These are phyloP conservation scores for Leontocebus nigricollis DNA, from an alignment of 2,797 vertebrate species.

Conservation along the genomic window DNA sequence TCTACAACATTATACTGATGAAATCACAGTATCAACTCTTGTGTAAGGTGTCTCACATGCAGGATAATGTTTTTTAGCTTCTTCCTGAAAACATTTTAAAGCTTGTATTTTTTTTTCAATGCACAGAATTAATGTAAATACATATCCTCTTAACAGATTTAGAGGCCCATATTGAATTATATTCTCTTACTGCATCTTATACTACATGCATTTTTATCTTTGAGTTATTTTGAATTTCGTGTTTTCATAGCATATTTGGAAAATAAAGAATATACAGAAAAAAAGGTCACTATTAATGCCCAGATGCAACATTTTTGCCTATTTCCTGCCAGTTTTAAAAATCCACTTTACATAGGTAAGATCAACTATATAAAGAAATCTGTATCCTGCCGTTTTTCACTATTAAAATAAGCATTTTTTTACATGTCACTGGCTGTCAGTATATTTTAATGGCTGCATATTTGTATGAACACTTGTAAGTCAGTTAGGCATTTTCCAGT, in stretches of 20 bases:
- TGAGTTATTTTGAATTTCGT: background rate
- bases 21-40: background rate
- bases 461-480: background rate
- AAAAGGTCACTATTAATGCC: background rate
- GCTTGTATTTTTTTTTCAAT: background rate
- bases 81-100: background rate
- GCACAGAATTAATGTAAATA: background rate
- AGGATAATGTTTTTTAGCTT: background rate
- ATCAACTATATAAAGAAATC: background rate
- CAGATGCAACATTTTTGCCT: background rate
- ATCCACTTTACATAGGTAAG: background rate
- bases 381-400: background rate
- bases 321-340: background rate
- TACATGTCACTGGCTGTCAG: background rate
- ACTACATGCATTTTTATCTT: background rate
- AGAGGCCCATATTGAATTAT: background rate
- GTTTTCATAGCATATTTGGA: background rate
- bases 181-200: background rate
- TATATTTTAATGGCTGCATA: background rate
- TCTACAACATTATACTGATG: background rate
- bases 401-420: background rate
- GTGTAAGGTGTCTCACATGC: background rate
- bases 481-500: background rate
- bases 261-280: background rate
- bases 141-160: background rate